Evolutionary conservation across 2,888 invertebrate species (phyloP).

Genomic region (Andrena hattorfiana): DNA sequence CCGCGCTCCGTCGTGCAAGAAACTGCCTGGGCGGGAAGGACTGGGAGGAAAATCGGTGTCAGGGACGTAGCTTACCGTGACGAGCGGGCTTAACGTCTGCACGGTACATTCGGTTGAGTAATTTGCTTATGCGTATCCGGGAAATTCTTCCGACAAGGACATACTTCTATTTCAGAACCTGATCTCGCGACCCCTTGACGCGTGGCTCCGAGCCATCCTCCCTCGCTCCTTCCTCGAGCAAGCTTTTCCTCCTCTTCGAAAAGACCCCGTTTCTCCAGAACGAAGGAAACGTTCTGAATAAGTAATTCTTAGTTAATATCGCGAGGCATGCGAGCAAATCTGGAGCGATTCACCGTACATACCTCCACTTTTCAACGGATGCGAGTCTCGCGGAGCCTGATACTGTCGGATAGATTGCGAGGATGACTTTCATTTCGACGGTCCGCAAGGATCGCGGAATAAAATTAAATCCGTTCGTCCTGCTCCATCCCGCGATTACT

Average conservation of each 20-base stretch:
- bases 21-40: constrained; percentile 37
- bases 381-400: too few species aligned
- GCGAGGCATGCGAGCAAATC: neutral
- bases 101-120: constrained; percentile 58
- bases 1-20: constrained; percentile 38
- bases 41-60: constrained; percentile 46
- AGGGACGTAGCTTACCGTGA: constrained; percentile 44
- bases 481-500: neutral
- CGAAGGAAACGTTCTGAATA: constrained; percentile 3
- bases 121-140: constrained; percentile 61
- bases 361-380: too few species aligned
- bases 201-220: neutral
- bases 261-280: neutral
- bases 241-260: too few species aligned
- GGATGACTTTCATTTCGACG: too few species aligned
- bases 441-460: too few species aligned
- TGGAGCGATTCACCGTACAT: too few species aligned
- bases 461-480: neutral
- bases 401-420: too few species aligned
- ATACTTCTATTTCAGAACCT: constrained; percentile 20
- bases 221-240: neutral
- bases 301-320: constrained; percentile 21
- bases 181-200: neutral
- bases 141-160: constrained; percentile 53
- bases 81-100: constrained; percentile 36